Conservation (phyloP, 2,113 vertebrate genomes). For the Mormoops blainvillei region DNA sequence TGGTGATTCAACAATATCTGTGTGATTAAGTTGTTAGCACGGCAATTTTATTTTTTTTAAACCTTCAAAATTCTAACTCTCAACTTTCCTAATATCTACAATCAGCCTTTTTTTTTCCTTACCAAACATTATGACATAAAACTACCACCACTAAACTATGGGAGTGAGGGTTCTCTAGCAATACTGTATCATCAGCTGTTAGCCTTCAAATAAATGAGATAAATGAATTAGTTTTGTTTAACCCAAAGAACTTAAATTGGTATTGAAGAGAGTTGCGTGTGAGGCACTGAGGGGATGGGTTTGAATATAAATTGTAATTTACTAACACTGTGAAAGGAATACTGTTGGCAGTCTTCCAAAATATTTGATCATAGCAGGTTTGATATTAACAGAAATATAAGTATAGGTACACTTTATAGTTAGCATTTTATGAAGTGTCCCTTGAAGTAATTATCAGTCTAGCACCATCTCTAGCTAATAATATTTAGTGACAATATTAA, state of each 20-base stretch:
- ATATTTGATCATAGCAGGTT: slow-evolving; percentile 50
- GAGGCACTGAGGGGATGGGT: not conserved
- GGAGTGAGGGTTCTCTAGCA: not conserved
- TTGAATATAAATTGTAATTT: slow-evolving; percentile 68
- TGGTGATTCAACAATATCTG: not conserved
- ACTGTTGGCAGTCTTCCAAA: slow-evolving; percentile 60
- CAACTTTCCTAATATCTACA: not conserved
- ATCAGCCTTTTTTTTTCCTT: not conserved
- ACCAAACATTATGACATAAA: not conserved
- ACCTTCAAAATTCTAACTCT: not conserved
- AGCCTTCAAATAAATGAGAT: slow-evolving; percentile 20
- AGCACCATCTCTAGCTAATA: slow-evolving; percentile 38
- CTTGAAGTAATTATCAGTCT: slow-evolving; percentile 63
- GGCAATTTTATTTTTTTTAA: not conserved
- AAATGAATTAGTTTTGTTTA: slow-evolving; percentile 42
- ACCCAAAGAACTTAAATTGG: slow-evolving; percentile 26
- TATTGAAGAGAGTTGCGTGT: slow-evolving; percentile 29
- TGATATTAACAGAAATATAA: slow-evolving; percentile 62
- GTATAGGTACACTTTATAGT: slow-evolving; percentile 58
- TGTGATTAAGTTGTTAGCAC: not conserved
- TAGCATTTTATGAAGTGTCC: slow-evolving; percentile 55
- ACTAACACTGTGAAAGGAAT: slow-evolving; percentile 26
- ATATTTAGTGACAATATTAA: slow-evolving; percentile 58
- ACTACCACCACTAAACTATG: not conserved
- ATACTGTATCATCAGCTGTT: not conserved